Base-by-base conservation (phyloP, 2,797 vertebrate species). In the Amniataba percoides region DNA sequence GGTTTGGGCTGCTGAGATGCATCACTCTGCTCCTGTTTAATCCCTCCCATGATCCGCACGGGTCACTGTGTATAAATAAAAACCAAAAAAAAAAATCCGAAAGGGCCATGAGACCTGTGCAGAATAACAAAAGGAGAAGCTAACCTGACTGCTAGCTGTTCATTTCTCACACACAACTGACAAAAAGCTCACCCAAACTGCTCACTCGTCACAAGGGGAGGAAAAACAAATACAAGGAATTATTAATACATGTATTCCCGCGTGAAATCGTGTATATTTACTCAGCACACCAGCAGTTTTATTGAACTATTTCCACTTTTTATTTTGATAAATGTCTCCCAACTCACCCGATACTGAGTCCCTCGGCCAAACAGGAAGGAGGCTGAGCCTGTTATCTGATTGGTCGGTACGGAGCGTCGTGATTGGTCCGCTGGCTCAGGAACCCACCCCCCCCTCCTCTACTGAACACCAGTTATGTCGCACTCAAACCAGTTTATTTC, bases 11-110 rank as follows among this genome's bases (percentile, higher is more conserved):
- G 91, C 43, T 93, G 92, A 1, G 94, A 84, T 14, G 86, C 90
- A 81, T 99, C 97, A 40, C 92, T 89, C 71, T 98, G 97, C 87
- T 99, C 98, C 77, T 98, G 97, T 83, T 99, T 99, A 70, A 99
- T 95, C 18, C 97, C 94, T 80, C 97, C 97, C 94, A 98, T 93
- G 71, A 94, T 86, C 64, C 45, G 52, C 39, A 13, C 4, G 49
- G 25, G 7, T 55, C 13, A 15, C 60, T 45, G 0, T 48, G 4
- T 0, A 31, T 31, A 31, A 31, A 31, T 31, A 3, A 31, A 31
- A 31, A 31, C 5, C n/a, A n/a, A n/a, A n/a, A 31, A 31, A 31
- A 31, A 31, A 5, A 31, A 3, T 0, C 27, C 27, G 5, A 31
- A 31, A 31, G 27, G 27, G 27, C 27, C 27, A 31, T 31, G 27